Base-by-base conservation (phyloP, 2,888 invertebrate species). In the Drosophila formosana region DNA sequence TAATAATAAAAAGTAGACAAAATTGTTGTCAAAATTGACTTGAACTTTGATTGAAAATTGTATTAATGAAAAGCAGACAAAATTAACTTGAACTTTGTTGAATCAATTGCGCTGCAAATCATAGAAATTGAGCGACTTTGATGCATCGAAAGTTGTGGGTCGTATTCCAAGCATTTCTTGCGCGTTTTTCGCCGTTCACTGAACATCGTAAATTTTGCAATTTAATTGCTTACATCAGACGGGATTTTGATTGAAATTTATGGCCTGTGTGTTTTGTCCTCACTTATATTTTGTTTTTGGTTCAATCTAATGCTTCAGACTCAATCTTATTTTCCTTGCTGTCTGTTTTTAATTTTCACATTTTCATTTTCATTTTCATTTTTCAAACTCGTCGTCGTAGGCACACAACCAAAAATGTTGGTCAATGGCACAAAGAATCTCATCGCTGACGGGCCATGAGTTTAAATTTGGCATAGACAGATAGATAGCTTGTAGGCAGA, bases 191-290 rank as follows among this genome's bases (percentile, higher is more conserved):
- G 46, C 55, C 60, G 70, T 52, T 62, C 34, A 51, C 41, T 60
- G 47, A 41, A 62, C 49, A 72, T 66, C 32, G 64, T 53, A 71
- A 62, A 67, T 84, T 87, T 79, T 56, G 67, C 88, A 72, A 87
- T 89, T 84, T 87, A 84, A 84, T 84, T 87, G 87, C 89, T 78
- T 78, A 79, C 68, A 73, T 79, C 78, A 56, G 70, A 65, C 67
- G 32, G 18, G 43, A 66, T 78, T 83, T 84, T 87, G 79, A 87
- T 84, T 81, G 73, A 81, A 74, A 84, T 84, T 84, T 87, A 84
- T 84, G 70, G 79, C 50, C 76, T 32, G 32, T 69, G 75, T 57
- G 56, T 57, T 23, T 50, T 85, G 83, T 88, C 83, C 89, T 81
- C 84, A 46, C 18, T 18, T 18, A 18, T 18, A 18, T 18, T 18